Base-by-base conservation (phyloP, 2,113 vertebrate genomes). In the Morone saxatilis region DNA sequence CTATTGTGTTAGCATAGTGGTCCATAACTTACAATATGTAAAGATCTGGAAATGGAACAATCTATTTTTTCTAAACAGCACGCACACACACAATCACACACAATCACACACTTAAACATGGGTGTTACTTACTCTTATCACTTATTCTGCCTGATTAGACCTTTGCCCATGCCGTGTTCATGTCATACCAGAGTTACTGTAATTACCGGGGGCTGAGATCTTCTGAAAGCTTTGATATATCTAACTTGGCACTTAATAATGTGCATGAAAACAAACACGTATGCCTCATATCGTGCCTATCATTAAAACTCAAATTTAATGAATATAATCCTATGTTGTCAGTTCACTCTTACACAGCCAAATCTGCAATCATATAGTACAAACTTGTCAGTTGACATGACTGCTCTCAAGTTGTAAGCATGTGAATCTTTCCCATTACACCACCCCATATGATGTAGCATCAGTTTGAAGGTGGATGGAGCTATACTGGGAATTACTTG, bases 211-310 rank as follows among this genome's bases (percentile, higher is more conserved):
- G 31, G 31, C 31, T 31, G 31, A 2, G 31, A 31, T 31, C 2
- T 22, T 62, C n/a, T 56, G 59, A 54, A 71, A 68, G 43, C 43
- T 77, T 22, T 3, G 14, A 60, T 61, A 13, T 69, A 40, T 69
- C 20, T 0, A 6, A 40, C 45, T 51, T 53, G 31, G n/a, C 7
- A 1, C 25, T 14, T 53, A 38, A 69, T 69, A 61, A 50, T 22
- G 38, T 71, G 10, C 22, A 38, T 22, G 61, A 56, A 57, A 65
- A 57, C 22, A 38, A 45, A 65, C 41, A 51, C 31, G 4, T 7
- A 43, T 7, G 20, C 17, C 78, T 48, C 31, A 56, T 63, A 31
- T 40, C 1, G 5, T 11, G 50, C 41, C 73, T 47, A 45, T 68
- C 74, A 22, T 45, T 71, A n/a, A 38, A 67, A 53, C 14, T 45